Evolutionary conservation across 2,797 vertebrate species (phyloP), one percentile per base, ranked within the genome.

Genomic region (Nannoperca obscura): DNA sequence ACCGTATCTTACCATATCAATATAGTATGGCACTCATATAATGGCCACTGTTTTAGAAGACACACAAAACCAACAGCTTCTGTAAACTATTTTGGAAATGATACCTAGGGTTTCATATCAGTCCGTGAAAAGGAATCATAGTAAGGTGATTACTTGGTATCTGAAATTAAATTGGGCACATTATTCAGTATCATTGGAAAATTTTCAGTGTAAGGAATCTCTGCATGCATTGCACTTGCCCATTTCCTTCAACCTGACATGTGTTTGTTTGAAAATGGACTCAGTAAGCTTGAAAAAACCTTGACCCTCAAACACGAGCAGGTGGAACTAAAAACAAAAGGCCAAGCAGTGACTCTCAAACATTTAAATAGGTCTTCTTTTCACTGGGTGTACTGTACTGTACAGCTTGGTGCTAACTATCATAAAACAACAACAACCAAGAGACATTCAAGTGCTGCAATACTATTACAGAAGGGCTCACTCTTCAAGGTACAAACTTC

Each of bases 1-100:
- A 95, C 94, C 94, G 93, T 95, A 94, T 96, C 94, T 95, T 95
- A 96, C 95, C 95, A 95, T 95, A 95, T 95, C 94, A 95, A 93
- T 95, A 95, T 95, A 96, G 92, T 95, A 95, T 96, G 95, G 95
- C 95, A 95, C 95, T 95, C 92, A 70, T 96, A 96, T 95, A 95
- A 95, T 94, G 95, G 95, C 95, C 95, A 95, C 94, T 91, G 91
- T 95, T 95, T 95, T 92, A 95, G 94, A 93, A 93, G 94, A 96
- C 94, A 95, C 95, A 94, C 92, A 95, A 95, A 96, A 95, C 94
- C 94, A 90, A 95, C 93, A 92, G 94, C 88, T 94, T 94, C 91
- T 94, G 94, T 95, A 95, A 95, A 95, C 94, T 95, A 95, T 87
- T 90, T 86, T 93, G 90, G 90, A 93, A 88, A 93, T 92, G 86